Evolutionary conservation across 2,888 invertebrate genomes (phyloP), one percentile per base, ranked within the genome.

Genomic region (Calephelis perditalis): DNA sequence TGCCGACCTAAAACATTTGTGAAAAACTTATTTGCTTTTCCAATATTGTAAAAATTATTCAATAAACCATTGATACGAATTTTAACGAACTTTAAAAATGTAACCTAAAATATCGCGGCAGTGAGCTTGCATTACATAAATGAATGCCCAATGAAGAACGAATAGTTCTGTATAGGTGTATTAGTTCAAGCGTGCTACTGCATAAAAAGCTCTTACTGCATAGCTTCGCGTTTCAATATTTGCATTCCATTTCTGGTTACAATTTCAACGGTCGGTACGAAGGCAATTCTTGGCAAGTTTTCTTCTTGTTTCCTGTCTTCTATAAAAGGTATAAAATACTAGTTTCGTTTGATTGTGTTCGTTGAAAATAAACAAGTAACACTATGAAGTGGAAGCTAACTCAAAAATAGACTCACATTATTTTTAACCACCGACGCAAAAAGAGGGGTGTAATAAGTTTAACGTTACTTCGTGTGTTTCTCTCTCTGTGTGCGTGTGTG

Each of bases 211-310:
- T 76, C 76, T 74, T 70, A 73, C 74, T 74, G 76, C 78, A 76
- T 73, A 71, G 77, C 75, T 71, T 73, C 73, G 73, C 76, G 73
- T 79, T 84, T 77, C 83, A 85, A 82, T 86, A 86, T 86, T 87
- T 84, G 81, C 81, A 80, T 86, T 85, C 79, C 82, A 85, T 84
- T 86, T 80, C 82, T 78, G 76, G 78, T 74, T 76, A 77, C 76
- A 76, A 78, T 79, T 79, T 75, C 71, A 73, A 69, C 65, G 55
- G 11, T 69, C 71, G 64, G 71, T 72, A 69, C 73, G 73, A 71
- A 77, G 74, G 78, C 78, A 79, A 78, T 81, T 74, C 78, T 75
- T 74, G 69, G 66, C 70, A 73, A 77, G 71, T 76, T 75, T 62
- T 72, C 76, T 74, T 75, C 78, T 77, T 79, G 76, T 80, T 77